Evolutionary conservation across 2,113 vertebrate species (phyloP).

Genomic region (Egretta garzetta): DNA sequence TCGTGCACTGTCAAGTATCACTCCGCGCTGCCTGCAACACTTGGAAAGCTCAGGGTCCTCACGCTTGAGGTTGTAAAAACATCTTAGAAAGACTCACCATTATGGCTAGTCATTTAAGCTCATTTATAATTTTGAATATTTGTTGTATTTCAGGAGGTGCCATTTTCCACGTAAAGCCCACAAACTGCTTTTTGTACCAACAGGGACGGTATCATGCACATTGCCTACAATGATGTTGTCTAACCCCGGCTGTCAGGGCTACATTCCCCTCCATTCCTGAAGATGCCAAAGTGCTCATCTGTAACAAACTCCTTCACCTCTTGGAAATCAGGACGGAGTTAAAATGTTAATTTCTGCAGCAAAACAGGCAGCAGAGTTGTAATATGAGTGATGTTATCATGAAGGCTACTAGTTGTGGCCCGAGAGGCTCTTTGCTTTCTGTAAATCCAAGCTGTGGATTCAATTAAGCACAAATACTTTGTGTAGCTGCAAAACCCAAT

Average conservation of each 20-base stretch:
- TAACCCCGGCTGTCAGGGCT: not conserved
- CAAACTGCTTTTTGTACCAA: rapidly evolving
- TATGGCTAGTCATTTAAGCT: not conserved
- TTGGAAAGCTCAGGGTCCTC: not conserved
- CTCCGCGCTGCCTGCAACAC: not conserved
- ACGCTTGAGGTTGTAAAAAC: not conserved
- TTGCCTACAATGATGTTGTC: not conserved
- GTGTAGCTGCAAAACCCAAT: not conserved
- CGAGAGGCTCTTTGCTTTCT: not conserved
- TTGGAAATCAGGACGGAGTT: not conserved
- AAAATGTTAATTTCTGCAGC: not conserved
- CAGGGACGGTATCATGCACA: not conserved
- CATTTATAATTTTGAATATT: not conserved
- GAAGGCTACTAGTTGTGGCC: not conserved
- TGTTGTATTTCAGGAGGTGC: not conserved
- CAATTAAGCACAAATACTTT: not conserved
- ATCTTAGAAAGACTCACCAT: not conserved
- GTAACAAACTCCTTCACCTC: not conserved
- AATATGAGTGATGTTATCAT: rapidly evolving
- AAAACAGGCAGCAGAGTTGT: not conserved
- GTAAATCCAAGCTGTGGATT: not conserved
- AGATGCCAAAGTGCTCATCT: not conserved
- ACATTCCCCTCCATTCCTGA: not conserved
- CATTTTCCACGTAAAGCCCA: not conserved
- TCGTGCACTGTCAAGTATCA: not conserved